Evolutionary conservation across 2,888 invertebrate species (phyloP), one percentile per base, ranked within the genome.

Genomic region (Stenodema calcarata): DNA sequence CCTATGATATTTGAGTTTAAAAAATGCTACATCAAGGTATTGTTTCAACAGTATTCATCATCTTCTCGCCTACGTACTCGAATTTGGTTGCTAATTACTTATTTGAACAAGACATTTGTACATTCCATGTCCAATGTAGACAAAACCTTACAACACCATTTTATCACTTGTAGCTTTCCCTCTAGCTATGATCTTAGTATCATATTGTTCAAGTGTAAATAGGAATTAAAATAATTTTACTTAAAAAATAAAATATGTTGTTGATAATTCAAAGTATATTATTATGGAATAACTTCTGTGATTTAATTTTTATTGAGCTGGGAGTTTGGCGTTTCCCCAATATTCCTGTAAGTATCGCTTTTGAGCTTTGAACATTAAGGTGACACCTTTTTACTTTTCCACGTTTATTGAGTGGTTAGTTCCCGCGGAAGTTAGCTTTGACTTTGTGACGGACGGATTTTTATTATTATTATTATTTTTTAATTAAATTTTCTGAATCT

Each of bases 211-310:
- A 73, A 73, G 30, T 80, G 80, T 80, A 80, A 50, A 80, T 80
- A 80, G 80, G n/a, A 73, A 73, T 35, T 73, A 54, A 28, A 11
- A 44, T 79, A 30, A 80, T 80, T 80, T 80, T 80, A 80, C 23
- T 30, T 54, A 16, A 30, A n/a, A 27, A 18, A 79, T 23, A 14
- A 14, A 41, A 73, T n/a, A 18, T 73, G 30, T 73, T 73, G 73
- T 80, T 80, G 80, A 50, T 44, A 54, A 54, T 78, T 54, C 80
- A 80, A 54, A 80, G 50, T 80, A 80, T 80, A 80, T 80, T 80
- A 27, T 1, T 80, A 80, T 62, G 62, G 18, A 50, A 18, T 50
- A 50, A n/a, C 6, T 35, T 2, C 35, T 35, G 2, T 35, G 4
- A 35, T 7, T 35, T 35, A 2, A 35, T 35, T 35, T 35, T 7